Percentiles rank a stretch among this genome's conserved stretches.
phyloP scores from a whole-genome alignment of 1,140 invertebrate genomes.

The Tetragnatha versicolor region DNA sequence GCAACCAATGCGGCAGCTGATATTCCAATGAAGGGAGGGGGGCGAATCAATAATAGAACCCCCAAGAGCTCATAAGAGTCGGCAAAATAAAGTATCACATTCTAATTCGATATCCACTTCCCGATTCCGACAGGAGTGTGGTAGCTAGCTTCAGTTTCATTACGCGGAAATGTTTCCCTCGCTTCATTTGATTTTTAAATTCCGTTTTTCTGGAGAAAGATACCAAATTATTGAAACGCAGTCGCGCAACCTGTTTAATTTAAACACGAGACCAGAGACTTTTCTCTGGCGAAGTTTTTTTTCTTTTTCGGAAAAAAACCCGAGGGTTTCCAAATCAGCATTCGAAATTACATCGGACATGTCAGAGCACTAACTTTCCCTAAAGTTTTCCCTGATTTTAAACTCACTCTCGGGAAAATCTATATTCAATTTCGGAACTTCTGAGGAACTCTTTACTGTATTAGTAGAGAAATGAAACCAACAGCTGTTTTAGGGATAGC shows the following conservation, averaged over 20 bases:
- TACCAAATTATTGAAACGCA: neutral
- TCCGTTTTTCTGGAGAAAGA: neutral
- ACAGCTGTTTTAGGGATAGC: neutral
- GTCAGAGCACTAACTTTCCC: conserved; percentile 16
- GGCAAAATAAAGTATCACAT: conserved; percentile 22
- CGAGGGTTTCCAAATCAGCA: too few relatives aligned
- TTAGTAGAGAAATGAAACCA: neutral
- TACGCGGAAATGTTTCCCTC: conserved; percentile 15
- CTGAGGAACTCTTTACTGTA: too few relatives aligned
- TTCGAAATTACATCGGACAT: conserved; percentile 32
- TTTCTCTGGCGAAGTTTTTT: conserved; percentile 18
- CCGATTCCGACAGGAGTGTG: neutral
- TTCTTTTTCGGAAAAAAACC: too few relatives aligned
- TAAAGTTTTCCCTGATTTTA: neutral
- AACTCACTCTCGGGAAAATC: conserved; percentile 17
- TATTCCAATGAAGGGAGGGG: neutral
- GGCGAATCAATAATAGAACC: conserved; percentile 19
- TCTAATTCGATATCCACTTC: conserved; percentile 14
- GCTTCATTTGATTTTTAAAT: conserved; percentile 12
- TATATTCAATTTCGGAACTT: conserved; percentile 47
- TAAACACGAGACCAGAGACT: too few relatives aligned
- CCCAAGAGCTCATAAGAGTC: conserved; percentile 29
- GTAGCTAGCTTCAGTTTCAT: conserved; percentile 18
- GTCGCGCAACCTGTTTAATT: conserved; percentile 20
- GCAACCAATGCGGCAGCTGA: neutral